Percentiles rank a stretch among this genome's conserved stretches.
These are phyloP conservation scores for Myopa tessellatipennis DNA, from an alignment of 2,888 invertebrate species.

Conservation along the genomic window DNA sequence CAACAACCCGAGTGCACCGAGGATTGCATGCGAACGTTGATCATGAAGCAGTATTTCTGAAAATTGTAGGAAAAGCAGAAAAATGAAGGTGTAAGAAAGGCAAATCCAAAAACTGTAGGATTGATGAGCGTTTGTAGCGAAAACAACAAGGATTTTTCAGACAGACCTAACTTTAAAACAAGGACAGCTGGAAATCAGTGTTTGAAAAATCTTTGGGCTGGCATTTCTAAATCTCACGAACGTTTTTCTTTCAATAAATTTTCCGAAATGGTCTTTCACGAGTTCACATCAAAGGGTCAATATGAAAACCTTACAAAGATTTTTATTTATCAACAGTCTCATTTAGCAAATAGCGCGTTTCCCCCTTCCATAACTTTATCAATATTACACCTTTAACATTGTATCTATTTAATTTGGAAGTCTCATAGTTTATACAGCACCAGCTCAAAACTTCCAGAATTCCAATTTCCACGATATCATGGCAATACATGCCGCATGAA, in stretches of 20 bases:
- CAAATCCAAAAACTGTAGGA: too few species aligned
- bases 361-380: background rate
- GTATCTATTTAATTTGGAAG: slow-evolving; percentile 1
- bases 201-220: too few species aligned
- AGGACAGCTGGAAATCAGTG: too few species aligned
- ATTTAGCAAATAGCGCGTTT: background rate
- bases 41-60: slow-evolving; percentile 62
- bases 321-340: background rate
- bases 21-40: slow-evolving; percentile 70
- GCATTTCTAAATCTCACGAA: too few species aligned
- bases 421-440: background rate
- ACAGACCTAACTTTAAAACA: too few species aligned
- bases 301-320: background rate
- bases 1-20: slow-evolving; percentile 77
- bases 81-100: background rate
- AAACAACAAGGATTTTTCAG: too few species aligned
- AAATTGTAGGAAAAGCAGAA: slow-evolving; percentile 11
- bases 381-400: background rate
- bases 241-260: too few species aligned
- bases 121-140: too few species aligned
- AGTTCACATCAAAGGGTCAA: too few species aligned
- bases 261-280: too few species aligned
- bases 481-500: slow-evolving; percentile 17
- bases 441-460: slow-evolving; percentile 23
- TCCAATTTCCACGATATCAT: slow-evolving; percentile 43